Conservation (phyloP, 2,797 vertebrate species). For the Brachymystax lenok region DNA sequence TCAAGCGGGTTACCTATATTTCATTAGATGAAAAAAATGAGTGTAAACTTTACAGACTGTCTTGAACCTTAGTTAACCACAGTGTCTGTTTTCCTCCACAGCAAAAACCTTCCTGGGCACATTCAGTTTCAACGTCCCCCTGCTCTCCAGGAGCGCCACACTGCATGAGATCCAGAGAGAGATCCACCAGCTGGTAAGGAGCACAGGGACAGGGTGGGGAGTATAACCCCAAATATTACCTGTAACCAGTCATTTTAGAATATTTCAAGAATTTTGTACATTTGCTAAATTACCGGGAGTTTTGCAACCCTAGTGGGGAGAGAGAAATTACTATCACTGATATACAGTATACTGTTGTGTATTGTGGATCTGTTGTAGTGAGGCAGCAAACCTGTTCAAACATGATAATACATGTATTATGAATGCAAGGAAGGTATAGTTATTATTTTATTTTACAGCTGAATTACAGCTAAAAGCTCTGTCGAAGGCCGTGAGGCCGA, state of each 20-base stretch:
- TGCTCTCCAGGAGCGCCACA: slow-evolving; percentile 66
- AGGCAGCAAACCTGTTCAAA: background rate
- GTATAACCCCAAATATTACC: too few species aligned
- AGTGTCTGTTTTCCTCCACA: slow-evolving; percentile 52
- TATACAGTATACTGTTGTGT: background rate
- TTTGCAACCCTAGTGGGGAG: too few species aligned
- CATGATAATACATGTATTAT: background rate
- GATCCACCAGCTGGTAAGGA: slow-evolving; percentile 82
- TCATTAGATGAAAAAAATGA: too few species aligned
- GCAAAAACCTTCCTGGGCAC: slow-evolving; percentile 88
- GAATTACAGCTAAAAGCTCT: slow-evolving; percentile 45
- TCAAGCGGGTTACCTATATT: too few species aligned
- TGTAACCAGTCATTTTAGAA: too few species aligned
- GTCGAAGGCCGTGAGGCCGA: too few species aligned
- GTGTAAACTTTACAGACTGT: background rate
- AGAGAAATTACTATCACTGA: too few species aligned
- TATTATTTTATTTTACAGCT: slow-evolving; percentile 70
- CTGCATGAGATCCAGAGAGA: slow-evolving; percentile 80
- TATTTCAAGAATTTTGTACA: too few species aligned
- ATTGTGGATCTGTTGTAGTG: background rate
- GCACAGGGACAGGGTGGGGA: background rate
- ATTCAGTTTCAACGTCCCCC: slow-evolving; percentile 69
- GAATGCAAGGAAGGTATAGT: background rate
- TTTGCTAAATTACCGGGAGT: too few species aligned
- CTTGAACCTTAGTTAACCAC: background rate